These are phyloP conservation scores for Prunella fulvescens DNA, from an alignment of 2,113 vertebrate species.

Conservation along the genomic window DNA sequence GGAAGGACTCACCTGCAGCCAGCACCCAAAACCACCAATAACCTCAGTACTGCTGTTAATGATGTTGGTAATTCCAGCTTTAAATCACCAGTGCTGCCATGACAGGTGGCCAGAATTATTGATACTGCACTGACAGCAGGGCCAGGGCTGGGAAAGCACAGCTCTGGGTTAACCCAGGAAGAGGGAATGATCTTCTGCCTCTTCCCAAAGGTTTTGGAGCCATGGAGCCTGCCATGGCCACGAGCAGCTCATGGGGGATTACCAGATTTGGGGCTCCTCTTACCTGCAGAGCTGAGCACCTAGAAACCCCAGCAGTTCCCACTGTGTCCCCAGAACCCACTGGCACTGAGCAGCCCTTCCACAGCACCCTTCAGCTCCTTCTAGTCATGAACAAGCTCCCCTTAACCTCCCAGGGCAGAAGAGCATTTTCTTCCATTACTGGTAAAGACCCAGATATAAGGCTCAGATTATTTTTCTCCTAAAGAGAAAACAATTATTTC, in stretches of 20 bases:
- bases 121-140: fast-evolving
- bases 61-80: background rate
- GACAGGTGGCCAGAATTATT: background rate
- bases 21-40: background rate
- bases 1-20: background rate
- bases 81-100: background rate
- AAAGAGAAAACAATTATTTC: constrained; percentile 22
- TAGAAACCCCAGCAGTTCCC: background rate
- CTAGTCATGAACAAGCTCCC: background rate
- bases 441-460: background rate
- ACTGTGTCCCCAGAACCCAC: background rate
- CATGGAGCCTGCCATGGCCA: fast-evolving
- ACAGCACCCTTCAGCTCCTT: background rate
- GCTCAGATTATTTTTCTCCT: background rate
- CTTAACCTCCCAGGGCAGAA: background rate
- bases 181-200: background rate
- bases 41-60: background rate
- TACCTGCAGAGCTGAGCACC: background rate
- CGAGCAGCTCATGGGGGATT: background rate
- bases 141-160: background rate
- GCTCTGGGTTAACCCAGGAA: background rate
- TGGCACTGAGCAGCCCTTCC: background rate
- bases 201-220: background rate
- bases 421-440: background rate
- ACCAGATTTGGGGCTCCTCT: background rate